Evolutionary conservation across 1,140 invertebrate species (phyloP).

Genomic region (Lordiphosa clarofinis): DNA sequence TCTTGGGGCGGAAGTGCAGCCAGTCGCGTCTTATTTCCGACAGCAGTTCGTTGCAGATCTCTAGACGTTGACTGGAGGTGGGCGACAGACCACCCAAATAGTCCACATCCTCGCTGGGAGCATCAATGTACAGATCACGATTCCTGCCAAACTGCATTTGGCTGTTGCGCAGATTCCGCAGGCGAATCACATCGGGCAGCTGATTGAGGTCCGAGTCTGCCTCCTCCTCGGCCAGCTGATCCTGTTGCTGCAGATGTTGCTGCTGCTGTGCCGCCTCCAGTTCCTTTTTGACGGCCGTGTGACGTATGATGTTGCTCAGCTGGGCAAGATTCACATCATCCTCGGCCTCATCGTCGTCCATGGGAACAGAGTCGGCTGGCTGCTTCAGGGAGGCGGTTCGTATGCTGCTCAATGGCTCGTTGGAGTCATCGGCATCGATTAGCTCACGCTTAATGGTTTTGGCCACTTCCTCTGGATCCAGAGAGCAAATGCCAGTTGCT

Average conservation of each 20-base stretch:
- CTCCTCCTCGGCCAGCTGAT: constrained; percentile 32
- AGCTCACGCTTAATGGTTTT: constrained; percentile 76
- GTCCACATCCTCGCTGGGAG: constrained; percentile 31
- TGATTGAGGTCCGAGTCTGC: constrained; percentile 49
- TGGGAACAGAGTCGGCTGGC: constrained; percentile 28
- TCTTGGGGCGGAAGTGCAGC: constrained; percentile 89
- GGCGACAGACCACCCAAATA: constrained; percentile 68
- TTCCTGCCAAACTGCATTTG: constrained; percentile 25
- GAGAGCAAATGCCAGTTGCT: neutral
- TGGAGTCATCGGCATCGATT: constrained; percentile 74
- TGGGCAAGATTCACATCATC: constrained; percentile 77
- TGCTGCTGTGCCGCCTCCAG: constrained; percentile 58
- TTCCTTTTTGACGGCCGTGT: constrained; percentile 68
- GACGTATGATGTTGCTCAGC: constrained; percentile 70
- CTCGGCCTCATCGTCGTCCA: constrained; percentile 70
- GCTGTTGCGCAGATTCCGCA: constrained; percentile 54
- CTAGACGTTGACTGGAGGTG: constrained; percentile 72
- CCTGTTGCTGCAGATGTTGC: constrained; percentile 31
- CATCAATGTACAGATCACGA: constrained; percentile 45
- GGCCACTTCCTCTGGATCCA: constrained; percentile 44
- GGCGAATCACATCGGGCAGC: constrained; percentile 69
- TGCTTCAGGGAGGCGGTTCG: constrained; percentile 46
- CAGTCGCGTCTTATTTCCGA: constrained; percentile 79
- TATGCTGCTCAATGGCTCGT: constrained; percentile 73
- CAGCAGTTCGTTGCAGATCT: constrained; percentile 77